These are phyloP conservation scores for Ophiodon elongatus DNA, from an alignment of 2,113 vertebrate species.

Conservation along the genomic window DNA sequence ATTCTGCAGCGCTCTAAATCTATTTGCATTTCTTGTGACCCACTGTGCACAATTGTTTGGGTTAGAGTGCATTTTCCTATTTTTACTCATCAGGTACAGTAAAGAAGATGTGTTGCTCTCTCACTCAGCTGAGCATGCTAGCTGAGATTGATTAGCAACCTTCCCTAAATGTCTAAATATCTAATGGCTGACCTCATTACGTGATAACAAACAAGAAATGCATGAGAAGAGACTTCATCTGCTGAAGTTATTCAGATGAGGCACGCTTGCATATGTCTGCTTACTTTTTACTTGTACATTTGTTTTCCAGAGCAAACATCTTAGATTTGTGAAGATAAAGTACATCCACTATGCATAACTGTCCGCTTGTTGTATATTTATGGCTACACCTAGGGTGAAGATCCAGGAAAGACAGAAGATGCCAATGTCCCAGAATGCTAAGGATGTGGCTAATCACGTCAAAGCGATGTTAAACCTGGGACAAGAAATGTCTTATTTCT, in stretches of 20 bases:
- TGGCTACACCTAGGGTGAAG: constrained; percentile 34
- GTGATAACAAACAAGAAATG: not conserved
- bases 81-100: not conserved
- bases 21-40: not conserved
- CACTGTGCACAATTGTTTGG: not conserved
- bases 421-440: constrained; percentile 9
- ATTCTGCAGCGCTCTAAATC: not conserved
- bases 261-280: not conserved
- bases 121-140: not conserved
- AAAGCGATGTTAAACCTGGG: not conserved
- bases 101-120: not conserved
- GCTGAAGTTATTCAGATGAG: not conserved
- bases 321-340: not conserved
- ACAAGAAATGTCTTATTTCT: not conserved
- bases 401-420: constrained; percentile 21
- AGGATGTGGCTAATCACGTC: constrained; percentile 10
- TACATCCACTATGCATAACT: not conserved
- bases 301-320: not conserved
- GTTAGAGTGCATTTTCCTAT: not conserved
- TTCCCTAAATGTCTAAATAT: not conserved
- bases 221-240: not conserved
- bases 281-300: not conserved
- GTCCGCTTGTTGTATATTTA: not conserved
- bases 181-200: not conserved
- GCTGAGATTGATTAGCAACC: not conserved